Percentiles rank a stretch among this genome's conserved stretches.
Conservation (phyloP, 2,888 invertebrate genomes). For the Brachyopa scutellaris region DNA sequence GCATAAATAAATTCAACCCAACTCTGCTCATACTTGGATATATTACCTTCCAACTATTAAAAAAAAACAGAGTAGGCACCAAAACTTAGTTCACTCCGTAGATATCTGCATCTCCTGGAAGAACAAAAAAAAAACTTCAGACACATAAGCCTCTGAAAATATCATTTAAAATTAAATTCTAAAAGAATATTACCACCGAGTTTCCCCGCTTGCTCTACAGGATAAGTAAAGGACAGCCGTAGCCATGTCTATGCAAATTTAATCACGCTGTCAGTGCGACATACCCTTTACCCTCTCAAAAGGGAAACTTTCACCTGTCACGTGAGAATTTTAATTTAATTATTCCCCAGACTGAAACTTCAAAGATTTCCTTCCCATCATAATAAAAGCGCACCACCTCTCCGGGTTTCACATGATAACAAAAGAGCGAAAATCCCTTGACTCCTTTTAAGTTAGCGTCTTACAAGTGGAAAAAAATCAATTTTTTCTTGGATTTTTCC, state of each 20-base stretch:
- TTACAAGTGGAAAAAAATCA: slow-evolving; percentile 34
- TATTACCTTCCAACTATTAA: no score
- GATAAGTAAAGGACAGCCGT: slow-evolving; percentile 56
- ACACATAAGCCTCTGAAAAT: slow-evolving; percentile 18
- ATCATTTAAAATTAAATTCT: slow-evolving; percentile 44
- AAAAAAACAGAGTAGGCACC: no score
- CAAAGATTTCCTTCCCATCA: slow-evolving; percentile 23
- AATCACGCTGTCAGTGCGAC: slow-evolving; percentile 63
- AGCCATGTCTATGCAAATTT: slow-evolving; percentile 66
- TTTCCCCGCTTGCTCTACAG: not conserved
- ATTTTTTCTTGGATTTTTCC: slow-evolving; percentile 3
- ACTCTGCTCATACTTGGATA: no score
- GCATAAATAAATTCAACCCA: no score
- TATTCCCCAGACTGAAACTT: slow-evolving; percentile 68
- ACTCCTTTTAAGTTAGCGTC: slow-evolving; percentile 14
- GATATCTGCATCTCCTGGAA: no score
- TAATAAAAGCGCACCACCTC: not conserved
- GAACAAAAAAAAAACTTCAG: slow-evolving; percentile 7
- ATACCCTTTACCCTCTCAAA: slow-evolving; percentile 55
- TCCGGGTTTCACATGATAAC: slow-evolving; percentile 15
- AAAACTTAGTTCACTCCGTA: no score
- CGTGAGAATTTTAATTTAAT: slow-evolving; percentile 73
- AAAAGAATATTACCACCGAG: slow-evolving; percentile 17
- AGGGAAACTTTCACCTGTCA: slow-evolving; percentile 68
- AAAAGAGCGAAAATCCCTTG: slow-evolving; percentile 37